phyloP scores from a whole-genome alignment of 2,888 invertebrate genomes.

The Aelia acuminata region DNA sequence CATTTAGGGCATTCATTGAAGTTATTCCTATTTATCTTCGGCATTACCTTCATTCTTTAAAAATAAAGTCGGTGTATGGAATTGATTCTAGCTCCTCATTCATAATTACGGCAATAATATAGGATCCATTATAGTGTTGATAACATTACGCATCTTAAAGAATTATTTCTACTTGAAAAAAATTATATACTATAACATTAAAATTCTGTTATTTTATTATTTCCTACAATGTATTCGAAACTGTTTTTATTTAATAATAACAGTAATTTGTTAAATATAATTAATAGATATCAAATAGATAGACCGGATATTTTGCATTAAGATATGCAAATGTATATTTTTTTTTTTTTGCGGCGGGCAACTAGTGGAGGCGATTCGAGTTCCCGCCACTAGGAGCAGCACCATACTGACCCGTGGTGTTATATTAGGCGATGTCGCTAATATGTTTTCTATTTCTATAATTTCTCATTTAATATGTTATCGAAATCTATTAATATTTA shows the following conservation, averaged over 20 bases:
- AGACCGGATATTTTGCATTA: not conserved
- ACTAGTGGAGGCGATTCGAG: slow-evolving; percentile 15
- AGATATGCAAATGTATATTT: slow-evolving; percentile 39
- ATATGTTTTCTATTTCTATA: not conserved
- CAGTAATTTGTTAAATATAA: not conserved
- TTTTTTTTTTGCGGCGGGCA: slow-evolving; percentile 2
- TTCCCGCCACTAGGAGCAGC: not conserved
- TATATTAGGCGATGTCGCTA: not conserved
- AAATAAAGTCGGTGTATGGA: not conserved
- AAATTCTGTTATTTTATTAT: too few relatives aligned
- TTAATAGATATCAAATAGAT: not conserved
- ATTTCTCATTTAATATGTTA: too few relatives aligned
- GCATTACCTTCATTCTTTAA: not conserved
- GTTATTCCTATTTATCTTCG: not conserved
- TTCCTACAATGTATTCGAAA: not conserved
- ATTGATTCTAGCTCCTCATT: not conserved
- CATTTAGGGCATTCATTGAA: not conserved
- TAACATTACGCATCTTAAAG: too few relatives aligned
- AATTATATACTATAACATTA: too few relatives aligned
- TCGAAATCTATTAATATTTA: too few relatives aligned
- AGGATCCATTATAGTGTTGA: too few relatives aligned
- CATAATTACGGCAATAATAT: not conserved
- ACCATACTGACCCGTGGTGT: slow-evolving; percentile 10
- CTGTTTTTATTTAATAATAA: not conserved
- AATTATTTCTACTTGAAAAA: too few relatives aligned